Percentiles rank a stretch among this genome's conserved stretches.
These are phyloP conservation scores for Ammodytes marinus DNA, from an alignment of 2,113 vertebrate genomes.

Conservation along the genomic window DNA sequence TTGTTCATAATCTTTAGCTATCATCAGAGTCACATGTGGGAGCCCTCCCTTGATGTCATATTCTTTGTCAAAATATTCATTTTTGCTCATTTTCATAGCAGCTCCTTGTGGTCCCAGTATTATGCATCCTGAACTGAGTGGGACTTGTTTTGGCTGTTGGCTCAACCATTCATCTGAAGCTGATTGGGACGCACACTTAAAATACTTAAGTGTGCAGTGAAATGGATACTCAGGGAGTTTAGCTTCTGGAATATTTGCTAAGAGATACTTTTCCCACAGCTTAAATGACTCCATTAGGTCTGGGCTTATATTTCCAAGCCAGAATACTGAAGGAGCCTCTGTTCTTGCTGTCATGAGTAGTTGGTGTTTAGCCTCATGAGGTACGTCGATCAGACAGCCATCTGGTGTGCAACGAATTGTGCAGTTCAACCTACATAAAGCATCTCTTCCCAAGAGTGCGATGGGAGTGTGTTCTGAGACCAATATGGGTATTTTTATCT, in stretches of 20 bases:
- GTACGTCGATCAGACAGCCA: neutral
- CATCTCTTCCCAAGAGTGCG: too few species aligned
- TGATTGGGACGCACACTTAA: neutral
- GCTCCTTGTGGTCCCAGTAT: slow-evolving; percentile 1
- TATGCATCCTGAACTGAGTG: neutral
- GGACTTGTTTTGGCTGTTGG: neutral
- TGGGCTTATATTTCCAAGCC: neutral
- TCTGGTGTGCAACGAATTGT: too few species aligned
- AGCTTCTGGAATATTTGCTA: neutral
- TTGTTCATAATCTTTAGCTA: neutral
- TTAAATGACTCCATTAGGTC: neutral
- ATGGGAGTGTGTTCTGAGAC: too few species aligned
- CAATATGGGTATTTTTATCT: too few species aligned
- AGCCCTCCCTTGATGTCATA: neutral
- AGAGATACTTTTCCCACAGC: neutral
- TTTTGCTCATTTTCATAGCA: neutral
- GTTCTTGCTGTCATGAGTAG: neutral
- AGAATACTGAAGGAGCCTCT: neutral
- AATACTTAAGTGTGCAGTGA: neutral
- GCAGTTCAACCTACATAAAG: too few species aligned
- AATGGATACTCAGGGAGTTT: neutral
- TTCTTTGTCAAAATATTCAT: neutral
- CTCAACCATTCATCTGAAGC: neutral
- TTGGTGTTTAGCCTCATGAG: neutral
- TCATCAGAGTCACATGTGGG: neutral